Base-by-base conservation (phyloP, 2,888 invertebrate genomes). In the Malthinus seriepunctatus region DNA sequence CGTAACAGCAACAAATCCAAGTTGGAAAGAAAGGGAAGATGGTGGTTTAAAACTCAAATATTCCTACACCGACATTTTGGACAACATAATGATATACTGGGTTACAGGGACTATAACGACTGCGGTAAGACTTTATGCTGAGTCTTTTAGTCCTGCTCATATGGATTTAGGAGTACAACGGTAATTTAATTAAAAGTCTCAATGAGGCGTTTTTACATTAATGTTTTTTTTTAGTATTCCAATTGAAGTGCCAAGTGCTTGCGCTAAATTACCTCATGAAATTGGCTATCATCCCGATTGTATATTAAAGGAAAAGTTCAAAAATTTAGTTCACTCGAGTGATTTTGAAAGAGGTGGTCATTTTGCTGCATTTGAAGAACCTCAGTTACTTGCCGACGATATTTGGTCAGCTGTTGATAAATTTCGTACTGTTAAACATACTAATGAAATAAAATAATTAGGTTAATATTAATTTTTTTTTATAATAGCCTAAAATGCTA, bases 81-180 rank as follows among this genome's bases (percentile, higher is more conserved):
- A 91, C 66, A 90, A 91, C 68, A 73, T 93, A 0, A 91, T 91
- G 88, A 76, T 92, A 49, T 95, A 94, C 76, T 94, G 92, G 90
- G 73, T 85, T 0, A 84, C 87, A 0, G 84, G 84, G 42, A 85
- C 86, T 8, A 88, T 91, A 6, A 88, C 88, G 0, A 86, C 90
- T 0, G 88, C 91, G 0, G 82, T 87, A 78, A 82, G 93, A 33
- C 76, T 91, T n/a, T 94, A 93, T 71, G 78, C 88, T 0, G 92
- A 93, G 73, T 72, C 72, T 0, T 80, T 85, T 1, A 67, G 59
- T 52, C 63, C 55, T 42, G 58, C 39, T 0, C 56, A 68, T 39
- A 51, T 54, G 6, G 48, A 56, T n/a, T n/a, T n/a, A n/a, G n/a
- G n/a, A 8, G 45, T 64, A 5, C 58, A 67, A 7, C 63, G 51